These are phyloP conservation scores for Arothron firmamentum DNA, from an alignment of 2,113 vertebrate genomes.

Conservation along the genomic window DNA sequence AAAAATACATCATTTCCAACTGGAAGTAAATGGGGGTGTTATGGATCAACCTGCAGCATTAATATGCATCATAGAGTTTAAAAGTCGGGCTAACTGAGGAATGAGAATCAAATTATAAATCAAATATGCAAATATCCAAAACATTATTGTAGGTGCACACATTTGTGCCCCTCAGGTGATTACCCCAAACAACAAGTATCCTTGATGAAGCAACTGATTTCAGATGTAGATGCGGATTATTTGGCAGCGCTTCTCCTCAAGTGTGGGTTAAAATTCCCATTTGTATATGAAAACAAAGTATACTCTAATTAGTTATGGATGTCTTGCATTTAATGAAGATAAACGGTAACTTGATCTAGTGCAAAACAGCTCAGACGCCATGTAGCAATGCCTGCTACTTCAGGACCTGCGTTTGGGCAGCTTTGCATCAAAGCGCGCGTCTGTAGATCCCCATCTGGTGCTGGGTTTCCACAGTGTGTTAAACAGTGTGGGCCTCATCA, in stretches of 20 bases:
- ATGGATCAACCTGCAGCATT: too few relatives aligned
- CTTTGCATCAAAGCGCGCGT: slow-evolving; percentile 37
- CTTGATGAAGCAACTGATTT: too few relatives aligned
- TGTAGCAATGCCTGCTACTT: slow-evolving; percentile 25
- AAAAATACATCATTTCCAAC: too few relatives aligned
- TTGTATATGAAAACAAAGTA: too few relatives aligned
- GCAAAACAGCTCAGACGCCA: slow-evolving; percentile 25
- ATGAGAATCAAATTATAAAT: slow-evolving; percentile 19
- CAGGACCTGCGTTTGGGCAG: slow-evolving; percentile 22
- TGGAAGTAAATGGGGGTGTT: too few relatives aligned
- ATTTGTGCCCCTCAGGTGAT: neutral
- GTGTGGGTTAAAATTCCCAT: too few relatives aligned
- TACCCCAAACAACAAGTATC: too few relatives aligned
- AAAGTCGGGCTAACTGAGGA: neutral
- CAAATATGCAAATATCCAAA: neutral
- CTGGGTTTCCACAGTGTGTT: slow-evolving; percentile 62
- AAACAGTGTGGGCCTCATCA: slow-evolving; percentile 68
- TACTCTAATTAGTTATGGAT: too few relatives aligned
- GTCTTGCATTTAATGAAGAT: slow-evolving; percentile 10
- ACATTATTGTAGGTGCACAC: neutral
- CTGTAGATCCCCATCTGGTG: slow-evolving; percentile 59
- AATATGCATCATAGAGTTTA: neutral
- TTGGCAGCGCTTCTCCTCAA: too few relatives aligned
- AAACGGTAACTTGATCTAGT: slow-evolving; percentile 4
- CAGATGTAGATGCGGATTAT: too few relatives aligned